These are phyloP conservation scores for Eupithecia dodoneata DNA, from an alignment of 2,888 invertebrate genomes.

Conservation along the genomic window DNA sequence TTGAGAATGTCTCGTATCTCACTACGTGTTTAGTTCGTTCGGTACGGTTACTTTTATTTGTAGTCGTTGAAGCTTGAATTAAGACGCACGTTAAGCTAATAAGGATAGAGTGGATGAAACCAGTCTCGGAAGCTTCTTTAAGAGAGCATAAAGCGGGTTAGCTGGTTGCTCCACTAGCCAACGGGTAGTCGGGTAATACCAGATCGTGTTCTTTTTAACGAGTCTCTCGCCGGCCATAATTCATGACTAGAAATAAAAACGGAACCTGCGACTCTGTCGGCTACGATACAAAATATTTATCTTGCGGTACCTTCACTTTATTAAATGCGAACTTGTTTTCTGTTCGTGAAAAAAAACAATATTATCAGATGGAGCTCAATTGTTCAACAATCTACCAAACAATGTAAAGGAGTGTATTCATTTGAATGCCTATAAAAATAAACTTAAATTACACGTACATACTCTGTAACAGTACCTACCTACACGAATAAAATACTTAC, in stretches of 20 bases:
- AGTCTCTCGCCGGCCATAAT: slow-evolving; percentile 69
- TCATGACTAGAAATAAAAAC: slow-evolving; percentile 72
- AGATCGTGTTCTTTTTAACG: slow-evolving; percentile 78
- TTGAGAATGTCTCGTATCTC: slow-evolving; percentile 23
- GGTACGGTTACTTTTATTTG: slow-evolving; percentile 57
- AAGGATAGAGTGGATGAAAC: slow-evolving; percentile 68
- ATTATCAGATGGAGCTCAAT: too few species aligned
- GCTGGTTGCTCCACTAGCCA: slow-evolving; percentile 64
- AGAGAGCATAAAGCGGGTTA: slow-evolving; percentile 78
- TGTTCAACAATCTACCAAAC: too few species aligned
- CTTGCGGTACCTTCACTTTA: slow-evolving; percentile 41
- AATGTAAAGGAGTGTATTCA: too few species aligned
- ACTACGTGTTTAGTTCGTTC: slow-evolving; percentile 1
- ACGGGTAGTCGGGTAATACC: slow-evolving; percentile 71
- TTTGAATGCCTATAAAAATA: too few species aligned
- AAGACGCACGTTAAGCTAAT: slow-evolving; percentile 77
- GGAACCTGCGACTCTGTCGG: slow-evolving; percentile 55
- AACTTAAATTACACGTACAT: too few species aligned
- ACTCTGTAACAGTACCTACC: too few species aligned
- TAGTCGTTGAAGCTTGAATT: slow-evolving; percentile 65
- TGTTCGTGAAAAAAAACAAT: too few species aligned
- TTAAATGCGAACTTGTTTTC: slow-evolving; percentile 20
- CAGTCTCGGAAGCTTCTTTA: slow-evolving; percentile 74
- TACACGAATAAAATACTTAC: too few species aligned
- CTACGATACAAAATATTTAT: slow-evolving; percentile 51